Percentiles rank a stretch among this genome's conserved stretches.
phyloP scores from a whole-genome alignment of 2,797 vertebrate genomes.

The Bovichtus diacanthus region DNA sequence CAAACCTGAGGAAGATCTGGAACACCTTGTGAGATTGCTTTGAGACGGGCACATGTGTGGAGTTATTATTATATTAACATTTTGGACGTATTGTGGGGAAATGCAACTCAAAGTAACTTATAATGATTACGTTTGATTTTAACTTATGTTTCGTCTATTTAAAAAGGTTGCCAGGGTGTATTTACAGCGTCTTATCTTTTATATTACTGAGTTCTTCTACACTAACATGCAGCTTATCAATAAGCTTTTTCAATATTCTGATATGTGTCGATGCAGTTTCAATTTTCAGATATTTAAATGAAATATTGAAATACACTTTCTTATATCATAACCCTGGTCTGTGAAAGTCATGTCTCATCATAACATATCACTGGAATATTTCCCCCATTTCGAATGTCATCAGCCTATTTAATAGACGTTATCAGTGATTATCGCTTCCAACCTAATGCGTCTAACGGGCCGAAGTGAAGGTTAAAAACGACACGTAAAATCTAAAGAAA shows the following conservation, averaged over 20 bases:
- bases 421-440: no score
- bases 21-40: constrained; percentile 13
- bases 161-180: not conserved
- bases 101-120: no score
- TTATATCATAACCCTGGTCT: not conserved
- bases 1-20: constrained; percentile 24
- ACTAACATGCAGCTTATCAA: not conserved
- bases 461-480: no score
- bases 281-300: not conserved
- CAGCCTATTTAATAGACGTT: no score
- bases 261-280: not conserved
- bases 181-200: not conserved
- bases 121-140: not conserved
- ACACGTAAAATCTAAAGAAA: no score
- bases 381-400: no score
- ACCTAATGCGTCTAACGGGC: no score
- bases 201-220: not conserved
- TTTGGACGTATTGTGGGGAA: no score
- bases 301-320: not conserved
- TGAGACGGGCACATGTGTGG: constrained; percentile 23
- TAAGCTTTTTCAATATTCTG: not conserved
- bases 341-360: constrained; percentile 7
- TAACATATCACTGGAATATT: not conserved
- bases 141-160: no score
- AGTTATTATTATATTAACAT: not conserved